Evolutionary conservation across 2,888 invertebrate genomes (phyloP), one percentile per base, ranked within the genome.

Genomic region (Sycophila texana): DNA sequence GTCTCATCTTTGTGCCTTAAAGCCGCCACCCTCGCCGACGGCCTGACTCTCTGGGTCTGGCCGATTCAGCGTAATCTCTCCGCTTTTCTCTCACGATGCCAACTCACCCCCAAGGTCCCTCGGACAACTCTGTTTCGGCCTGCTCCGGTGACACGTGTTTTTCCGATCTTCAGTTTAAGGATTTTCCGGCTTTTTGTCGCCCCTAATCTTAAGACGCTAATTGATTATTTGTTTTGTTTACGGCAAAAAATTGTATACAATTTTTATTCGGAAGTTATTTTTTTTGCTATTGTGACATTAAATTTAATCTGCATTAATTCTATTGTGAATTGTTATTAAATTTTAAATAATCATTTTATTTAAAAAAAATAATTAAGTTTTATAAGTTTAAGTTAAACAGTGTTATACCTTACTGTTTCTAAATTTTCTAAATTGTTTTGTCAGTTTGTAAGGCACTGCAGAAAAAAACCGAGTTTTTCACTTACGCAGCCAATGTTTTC

Each of bases 21-120:
- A 57, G 39, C 60, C 63, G 16, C 74, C 26, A 61, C 57, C 68
- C 63, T 18, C 26, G 26, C 39, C 39, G 39, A 39, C 39, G 26
- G 55, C 68, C 71, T 74, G 74, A 74, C 78, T 81, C 82, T 58
- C 67, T 39, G 14, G 5, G 26, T 49, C 39, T 18, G 18, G 53
- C 18, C 47, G 53, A n/a, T 53, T 53, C 14, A 13, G 20, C 49
- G 30, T 39, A 10, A 47, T 30, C 22, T 58, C 58, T 39, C 53
- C 66, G 26, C 5, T 30, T 57, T 68, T 18, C 22, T 47, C 80
- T 80, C 76, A 80, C 80, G 80, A 76, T 55, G 58, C 55, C 73
- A 30, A 63, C 22, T 16, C 22, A 60, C 26, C 14, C 53, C n/a
- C 22, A 5, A 60, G 26, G 26, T 26, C 22, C 26, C 22, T 20